phyloP scores from a whole-genome alignment of 1,140 invertebrate species.

The Formica exsecta region DNA sequence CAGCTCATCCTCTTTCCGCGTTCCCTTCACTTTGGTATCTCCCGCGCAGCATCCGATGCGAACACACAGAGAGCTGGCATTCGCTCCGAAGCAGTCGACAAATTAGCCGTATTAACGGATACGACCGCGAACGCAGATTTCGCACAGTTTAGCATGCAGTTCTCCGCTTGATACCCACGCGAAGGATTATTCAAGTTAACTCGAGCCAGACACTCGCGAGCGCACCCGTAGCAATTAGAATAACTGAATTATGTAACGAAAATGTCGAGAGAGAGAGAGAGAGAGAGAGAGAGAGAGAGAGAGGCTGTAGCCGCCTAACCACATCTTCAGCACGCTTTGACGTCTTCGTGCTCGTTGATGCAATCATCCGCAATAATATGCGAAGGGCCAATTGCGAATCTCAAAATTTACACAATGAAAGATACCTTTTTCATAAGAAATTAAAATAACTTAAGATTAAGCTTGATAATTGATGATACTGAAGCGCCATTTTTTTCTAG shows the following conservation, averaged over 20 bases:
- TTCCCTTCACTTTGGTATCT: conserved; percentile 57
- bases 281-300: too few relatives aligned
- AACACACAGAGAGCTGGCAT: conserved; percentile 64
- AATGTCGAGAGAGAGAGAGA: conserved; percentile 27
- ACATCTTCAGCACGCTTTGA: conserved; percentile 25
- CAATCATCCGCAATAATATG: conserved; percentile 10
- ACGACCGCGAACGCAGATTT: conserved; percentile 72
- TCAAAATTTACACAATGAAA: neutral
- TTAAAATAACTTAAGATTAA: neutral
- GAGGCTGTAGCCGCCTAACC: neutral
- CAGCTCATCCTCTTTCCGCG: conserved; percentile 57
- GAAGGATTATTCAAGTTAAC: conserved; percentile 73
- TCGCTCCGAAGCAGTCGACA: conserved; percentile 78
- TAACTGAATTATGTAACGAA: conserved; percentile 56
- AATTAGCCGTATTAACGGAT: conserved; percentile 76
- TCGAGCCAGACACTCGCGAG: conserved; percentile 52
- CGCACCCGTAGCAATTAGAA: conserved; percentile 46
- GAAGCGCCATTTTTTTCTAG: neutral
- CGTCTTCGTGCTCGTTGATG: conserved; percentile 3
- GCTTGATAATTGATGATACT: neutral
- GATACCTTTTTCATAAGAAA: neutral
- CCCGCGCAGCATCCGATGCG: conserved; percentile 50
- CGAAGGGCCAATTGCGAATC: neutral
- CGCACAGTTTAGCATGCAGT: conserved; percentile 63
- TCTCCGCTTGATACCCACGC: conserved; percentile 66